Evolutionary conservation across 2,113 vertebrate species (phyloP), one percentile per base, ranked within the genome.

Genomic region (Myotis yumanensis): DNA sequence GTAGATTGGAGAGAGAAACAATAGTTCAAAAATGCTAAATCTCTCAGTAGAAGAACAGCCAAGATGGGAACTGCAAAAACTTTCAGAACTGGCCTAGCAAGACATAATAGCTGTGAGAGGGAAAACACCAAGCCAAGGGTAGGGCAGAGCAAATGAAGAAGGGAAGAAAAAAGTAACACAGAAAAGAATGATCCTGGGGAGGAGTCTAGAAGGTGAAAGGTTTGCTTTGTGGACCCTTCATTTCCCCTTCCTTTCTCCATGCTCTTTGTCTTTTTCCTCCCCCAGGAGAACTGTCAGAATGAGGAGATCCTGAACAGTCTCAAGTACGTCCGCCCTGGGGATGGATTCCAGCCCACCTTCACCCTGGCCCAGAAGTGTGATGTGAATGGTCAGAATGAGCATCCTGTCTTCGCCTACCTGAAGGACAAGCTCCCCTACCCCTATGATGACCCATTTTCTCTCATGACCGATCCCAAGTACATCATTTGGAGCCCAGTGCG

Each of bases 371-470:
- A 99, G 96, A 99, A 99, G 98, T 99, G 99, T 92, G 98, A 99
- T 2, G 99, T 99, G 95, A 99, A 99, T 7, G 99, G 99, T 77
- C 96, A 96, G 5, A 98, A 99, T 48, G 98, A 99, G 11, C 99
- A 99, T 64, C 99, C 99, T 0, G 99, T 99, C 95, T 99, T 99
- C 0, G 98, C 99, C 95, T 99, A 99, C 97, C 98, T 99, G 96
- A 99, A 99, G 98, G 98, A 99, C 95, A 99, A 99, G 97, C 98
- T 99, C 62, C 99, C 99, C 0, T 98, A 98, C 17, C 99, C 99
- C 0, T 97, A 98, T 0, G 99, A 99, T 0, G 99, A 99, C 95
- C 98, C 98, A 0, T 83, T 82, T 17, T 98, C 98, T 37, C 98
- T 99, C 91, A 99, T 99, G 97, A 92, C 98, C 0, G 99, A 99